These are phyloP conservation scores for Gambelia wislizenii DNA, from an alignment of 2,797 vertebrate species.

Conservation along the genomic window DNA sequence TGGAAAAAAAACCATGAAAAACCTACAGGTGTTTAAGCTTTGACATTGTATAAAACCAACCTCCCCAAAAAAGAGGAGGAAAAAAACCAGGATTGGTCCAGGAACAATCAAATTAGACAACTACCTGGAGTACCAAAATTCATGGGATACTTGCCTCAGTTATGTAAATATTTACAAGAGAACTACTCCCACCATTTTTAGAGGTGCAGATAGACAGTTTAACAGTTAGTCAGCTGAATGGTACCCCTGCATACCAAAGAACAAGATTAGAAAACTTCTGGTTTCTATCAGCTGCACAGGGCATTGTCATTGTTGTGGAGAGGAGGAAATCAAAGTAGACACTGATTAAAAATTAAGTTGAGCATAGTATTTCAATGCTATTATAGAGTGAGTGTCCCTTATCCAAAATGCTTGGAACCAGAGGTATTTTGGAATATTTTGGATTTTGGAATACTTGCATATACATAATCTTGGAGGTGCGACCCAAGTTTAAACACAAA, in stretches of 20 bases:
- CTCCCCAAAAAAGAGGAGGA: no score
- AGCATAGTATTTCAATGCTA: background rate
- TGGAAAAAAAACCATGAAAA: no score
- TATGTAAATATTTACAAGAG: background rate
- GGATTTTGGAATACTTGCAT: no score
- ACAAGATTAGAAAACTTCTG: background rate
- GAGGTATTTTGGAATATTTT: no score
- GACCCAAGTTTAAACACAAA: no score
- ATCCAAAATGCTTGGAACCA: no score
- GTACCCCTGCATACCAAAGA: background rate
- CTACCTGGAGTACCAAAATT: background rate
- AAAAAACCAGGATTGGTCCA: no score
- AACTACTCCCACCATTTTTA: background rate
- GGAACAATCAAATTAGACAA: no score
- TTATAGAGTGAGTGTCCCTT: no score
- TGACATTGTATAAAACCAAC: no score
- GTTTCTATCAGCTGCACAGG: background rate
- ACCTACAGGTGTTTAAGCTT: background rate
- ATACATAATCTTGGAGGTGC: no score
- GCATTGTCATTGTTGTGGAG: background rate
- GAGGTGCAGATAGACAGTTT: background rate
- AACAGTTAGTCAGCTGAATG: background rate
- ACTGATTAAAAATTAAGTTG: background rate
- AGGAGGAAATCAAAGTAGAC: background rate
- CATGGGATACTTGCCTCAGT: background rate